phyloP scores from a whole-genome alignment of 2,888 invertebrate genomes.

The Vannuccia rotundouncinata region DNA sequence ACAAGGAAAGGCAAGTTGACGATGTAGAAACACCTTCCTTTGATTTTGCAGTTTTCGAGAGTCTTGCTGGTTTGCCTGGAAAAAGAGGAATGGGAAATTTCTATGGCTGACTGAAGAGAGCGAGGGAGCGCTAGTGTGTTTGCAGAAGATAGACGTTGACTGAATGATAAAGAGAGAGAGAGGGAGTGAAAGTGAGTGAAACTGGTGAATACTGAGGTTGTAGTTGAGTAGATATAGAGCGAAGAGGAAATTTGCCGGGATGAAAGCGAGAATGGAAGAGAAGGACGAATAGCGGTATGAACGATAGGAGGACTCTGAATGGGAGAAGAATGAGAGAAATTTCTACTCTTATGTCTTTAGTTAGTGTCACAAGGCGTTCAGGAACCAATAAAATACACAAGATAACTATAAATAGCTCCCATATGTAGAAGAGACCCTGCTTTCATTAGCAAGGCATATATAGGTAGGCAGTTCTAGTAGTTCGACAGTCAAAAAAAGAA shows the following conservation, averaged over 20 bases:
- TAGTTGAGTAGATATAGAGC: not conserved
- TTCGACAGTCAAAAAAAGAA: not conserved
- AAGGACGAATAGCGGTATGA: not conserved
- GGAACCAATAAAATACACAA: not conserved
- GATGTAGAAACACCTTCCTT: constrained; percentile 3
- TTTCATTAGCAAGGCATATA: not conserved
- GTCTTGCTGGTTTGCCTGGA: not conserved
- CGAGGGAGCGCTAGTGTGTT: not conserved
- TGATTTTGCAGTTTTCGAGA: not conserved
- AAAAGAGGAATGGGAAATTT: not conserved
- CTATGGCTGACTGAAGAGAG: not conserved
- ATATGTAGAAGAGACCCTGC: not conserved
- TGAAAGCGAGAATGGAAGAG: not conserved
- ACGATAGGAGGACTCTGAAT: not conserved
- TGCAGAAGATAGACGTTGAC: not conserved
- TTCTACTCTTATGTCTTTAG: not conserved
- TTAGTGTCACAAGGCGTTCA: not conserved
- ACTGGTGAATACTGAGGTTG: not conserved
- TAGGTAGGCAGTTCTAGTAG: not conserved
- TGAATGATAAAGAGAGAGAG: not conserved
- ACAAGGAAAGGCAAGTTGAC: constrained; percentile 16
- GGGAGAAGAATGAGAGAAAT: not conserved
- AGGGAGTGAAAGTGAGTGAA: not conserved
- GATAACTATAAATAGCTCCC: not conserved
- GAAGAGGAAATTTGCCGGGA: not conserved